Evolutionary conservation across 2,113 vertebrate species (phyloP), one percentile per base, ranked within the genome.

Genomic region (Pelobates fuscus): DNA sequence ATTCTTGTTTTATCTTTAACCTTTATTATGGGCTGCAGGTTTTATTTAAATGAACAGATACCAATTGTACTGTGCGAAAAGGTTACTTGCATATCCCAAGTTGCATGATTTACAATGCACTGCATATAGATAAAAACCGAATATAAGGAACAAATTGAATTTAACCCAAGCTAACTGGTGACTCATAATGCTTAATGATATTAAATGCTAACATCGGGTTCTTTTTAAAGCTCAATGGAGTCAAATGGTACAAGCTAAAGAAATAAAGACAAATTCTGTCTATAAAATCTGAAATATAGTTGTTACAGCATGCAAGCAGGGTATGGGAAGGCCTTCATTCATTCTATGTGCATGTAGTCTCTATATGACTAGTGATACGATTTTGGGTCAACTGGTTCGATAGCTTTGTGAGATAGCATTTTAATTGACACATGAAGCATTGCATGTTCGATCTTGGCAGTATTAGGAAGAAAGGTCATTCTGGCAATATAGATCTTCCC

Each of bases 131-230:
- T 71, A 63, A 52, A 52, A 62, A 11, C 37, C 17, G 27, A 21
- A 61, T 44, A 60, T 46, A 30, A 26, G 57, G 27, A 62, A 54
- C 24, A 71, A 71, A 71, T 71, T 52, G 25, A 30, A 71, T 71
- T 71, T 32, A 63, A 63, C 59, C 59, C 60, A 41, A 61, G 69
- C 23, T 71, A 71, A 71, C 32, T 61, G 44, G 43, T 71, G 70
- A 71, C 70, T 71, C 70, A 71, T 30, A 62, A 32, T 32, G 27
- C n/a, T 32, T 71, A 62, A 71, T 71, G 59, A 32, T 63, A 11
- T 29, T 26, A 63, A 69, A 59, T 37, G 49, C 59, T 49, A 46
- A 17, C 58, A 71, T 62, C 23, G n/a, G 26, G 8, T 63, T 52
- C 26, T 14, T 71, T 7, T 23, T 29, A 44, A 71, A 46, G 43